Conservation (phyloP, 1,140 invertebrate species). For the Papilio helenus region DNA sequence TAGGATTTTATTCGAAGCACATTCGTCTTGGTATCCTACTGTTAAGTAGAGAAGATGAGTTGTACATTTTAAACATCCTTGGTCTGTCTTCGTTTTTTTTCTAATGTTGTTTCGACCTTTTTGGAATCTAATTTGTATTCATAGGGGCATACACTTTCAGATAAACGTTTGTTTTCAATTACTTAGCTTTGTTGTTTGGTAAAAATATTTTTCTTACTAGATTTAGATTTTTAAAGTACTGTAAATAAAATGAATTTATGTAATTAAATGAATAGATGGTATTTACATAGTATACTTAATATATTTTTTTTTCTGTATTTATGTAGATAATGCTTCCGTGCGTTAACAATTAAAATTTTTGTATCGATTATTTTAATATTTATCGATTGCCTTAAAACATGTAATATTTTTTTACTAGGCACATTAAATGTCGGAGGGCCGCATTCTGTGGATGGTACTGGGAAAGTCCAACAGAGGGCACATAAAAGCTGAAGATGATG, state of each 20-base stretch:
- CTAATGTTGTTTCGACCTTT: neutral
- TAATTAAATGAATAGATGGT: neutral
- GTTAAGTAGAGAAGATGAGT: neutral
- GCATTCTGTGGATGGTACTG: too few relatives aligned
- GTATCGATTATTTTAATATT: too few relatives aligned
- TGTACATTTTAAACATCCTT: neutral
- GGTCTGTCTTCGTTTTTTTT: neutral
- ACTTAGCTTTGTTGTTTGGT: neutral
- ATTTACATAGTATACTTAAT: too few relatives aligned
- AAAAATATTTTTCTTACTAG: conserved; percentile 1
- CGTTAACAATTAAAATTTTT: too few relatives aligned
- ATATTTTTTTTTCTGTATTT: too few relatives aligned
- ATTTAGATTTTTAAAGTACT: neutral
- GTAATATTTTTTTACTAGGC: too few relatives aligned
- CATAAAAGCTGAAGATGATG: too few relatives aligned
- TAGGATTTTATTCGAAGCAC: neutral
- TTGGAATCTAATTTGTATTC: neutral
- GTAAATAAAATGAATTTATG: neutral
- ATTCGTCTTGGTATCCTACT: neutral
- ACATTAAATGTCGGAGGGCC: too few relatives aligned
- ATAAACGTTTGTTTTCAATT: conserved; percentile 4
- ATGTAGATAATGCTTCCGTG: too few relatives aligned
- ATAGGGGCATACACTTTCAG: neutral
- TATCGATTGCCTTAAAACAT: too few relatives aligned
- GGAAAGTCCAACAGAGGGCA: too few relatives aligned